A percentile compares a stretch with the other conserved stretches of the same genome.
Conservation (phyloP, 2,113 vertebrate genomes). For the Chitala chitala region DNA sequence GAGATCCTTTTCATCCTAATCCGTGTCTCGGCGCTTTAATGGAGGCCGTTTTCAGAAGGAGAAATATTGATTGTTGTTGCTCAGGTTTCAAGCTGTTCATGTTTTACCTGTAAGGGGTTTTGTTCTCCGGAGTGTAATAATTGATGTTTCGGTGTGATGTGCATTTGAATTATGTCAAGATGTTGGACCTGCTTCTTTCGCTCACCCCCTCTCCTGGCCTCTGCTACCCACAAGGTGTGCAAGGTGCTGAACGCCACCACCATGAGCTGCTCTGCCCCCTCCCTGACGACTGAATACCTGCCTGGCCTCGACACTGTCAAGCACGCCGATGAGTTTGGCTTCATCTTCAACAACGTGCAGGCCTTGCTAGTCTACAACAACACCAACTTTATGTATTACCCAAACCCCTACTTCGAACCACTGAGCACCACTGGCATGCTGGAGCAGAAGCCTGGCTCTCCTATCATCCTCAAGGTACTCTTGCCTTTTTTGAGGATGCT, state of each 20-base stretch:
- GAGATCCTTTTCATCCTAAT: neutral
- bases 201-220: neutral
- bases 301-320: constrained; percentile 79
- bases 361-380: constrained; percentile 88
- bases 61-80: neutral
- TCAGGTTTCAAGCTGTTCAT: constrained; percentile 22
- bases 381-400: constrained; percentile 94
- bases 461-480: constrained; percentile 92
- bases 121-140: constrained; percentile 1
- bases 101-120: constrained; percentile 26
- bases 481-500: neutral
- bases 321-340: constrained; percentile 89
- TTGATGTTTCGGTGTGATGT: no score
- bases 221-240: constrained; percentile 69
- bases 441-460: constrained; percentile 93
- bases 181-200: neutral
- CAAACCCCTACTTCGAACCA: constrained; percentile 89
- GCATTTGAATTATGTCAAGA: neutral
- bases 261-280: constrained; percentile 82
- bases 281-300: constrained; percentile 73
- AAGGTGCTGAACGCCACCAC: constrained; percentile 79
- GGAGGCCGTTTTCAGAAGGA: neutral
- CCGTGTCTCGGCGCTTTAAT: neutral
- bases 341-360: constrained; percentile 96
- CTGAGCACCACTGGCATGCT: constrained; percentile 79